Evolutionary conservation across 2,113 vertebrate genomes (phyloP).

Genomic region (Psilopsiagon aymara): DNA sequence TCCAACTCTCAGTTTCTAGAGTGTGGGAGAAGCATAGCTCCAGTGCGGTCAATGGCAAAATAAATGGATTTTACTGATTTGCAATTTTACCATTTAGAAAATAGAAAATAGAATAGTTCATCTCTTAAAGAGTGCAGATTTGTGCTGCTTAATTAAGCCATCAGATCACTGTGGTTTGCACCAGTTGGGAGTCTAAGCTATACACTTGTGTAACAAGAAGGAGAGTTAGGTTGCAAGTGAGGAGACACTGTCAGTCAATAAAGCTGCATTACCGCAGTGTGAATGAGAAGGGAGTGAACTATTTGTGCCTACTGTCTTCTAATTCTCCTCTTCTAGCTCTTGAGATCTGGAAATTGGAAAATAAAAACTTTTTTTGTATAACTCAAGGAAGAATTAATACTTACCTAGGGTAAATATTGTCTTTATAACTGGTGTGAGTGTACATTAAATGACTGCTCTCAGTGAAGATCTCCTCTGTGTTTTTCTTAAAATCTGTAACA

Average conservation of each 20-base stretch:
- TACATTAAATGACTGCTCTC: not conserved
- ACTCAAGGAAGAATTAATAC: not conserved
- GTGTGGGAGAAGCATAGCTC: rapidly evolving
- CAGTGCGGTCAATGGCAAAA: not conserved
- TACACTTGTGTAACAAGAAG: not conserved
- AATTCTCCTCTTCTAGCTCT: not conserved
- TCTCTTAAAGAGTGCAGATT: not conserved
- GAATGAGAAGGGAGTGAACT: not conserved
- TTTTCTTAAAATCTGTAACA: not conserved
- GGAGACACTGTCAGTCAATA: not conserved
- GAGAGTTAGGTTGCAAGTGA: not conserved
- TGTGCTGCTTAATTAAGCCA: not conserved
- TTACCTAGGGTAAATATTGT: not conserved
- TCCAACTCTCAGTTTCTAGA: not conserved
- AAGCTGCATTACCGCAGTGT: not conserved
- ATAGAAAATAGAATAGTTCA: not conserved
- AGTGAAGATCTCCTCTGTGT: not conserved
- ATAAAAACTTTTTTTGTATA: not conserved
- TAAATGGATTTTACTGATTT: not conserved
- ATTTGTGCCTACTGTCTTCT: not conserved
- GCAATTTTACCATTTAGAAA: not conserved
- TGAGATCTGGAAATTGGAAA: not conserved
- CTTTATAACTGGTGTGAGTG: not conserved
- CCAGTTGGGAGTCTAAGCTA: not conserved
- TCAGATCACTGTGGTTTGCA: not conserved